Base-by-base conservation (phyloP, 2,888 invertebrate species). In the Exocentrus adspersus region DNA sequence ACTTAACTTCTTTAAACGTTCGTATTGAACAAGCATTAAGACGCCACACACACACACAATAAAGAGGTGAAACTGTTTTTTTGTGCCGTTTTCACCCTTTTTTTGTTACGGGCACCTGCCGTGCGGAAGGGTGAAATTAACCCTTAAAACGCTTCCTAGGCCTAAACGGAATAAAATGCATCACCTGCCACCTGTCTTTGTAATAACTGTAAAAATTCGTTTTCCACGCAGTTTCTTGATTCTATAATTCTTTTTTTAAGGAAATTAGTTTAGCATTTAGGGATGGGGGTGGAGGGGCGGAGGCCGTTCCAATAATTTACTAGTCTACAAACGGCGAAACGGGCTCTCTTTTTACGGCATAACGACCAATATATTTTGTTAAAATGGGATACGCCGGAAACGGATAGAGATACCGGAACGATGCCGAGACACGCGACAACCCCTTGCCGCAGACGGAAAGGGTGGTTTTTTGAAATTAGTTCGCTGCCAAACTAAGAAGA, bases 131-230 rank as follows among this genome's bases (percentile, higher is more conserved):
- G 76, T 74, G 68, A 60, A 76, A 77, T 76, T 78, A 77, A 77
- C 77, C 77, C 78, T 78, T 77, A 76, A 77, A 73, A 69, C 67
- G 70, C 72, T 72, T 68, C 76, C 75, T 75, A n/a, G n/a, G n/a
- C n/a, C n/a, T n/a, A n/a, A n/a, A n/a, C n/a, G n/a, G n/a, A n/a
- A n/a, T n/a, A n/a, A n/a, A n/a, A n/a, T n/a, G 69, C 67, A 62
- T 67, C 78, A 77, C 75, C 77, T 77, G 56, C 62, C 42, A 51
- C 41, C 48, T 30, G 59, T 64, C 56, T 48, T 24, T 51, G 48
- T 14, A 60, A 64, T 66, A 66, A 66, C 60, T 64, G 65, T 59
- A 69, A 56, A 46, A 67, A 60, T 69, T 69, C 66, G 63, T 64
- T 69, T 69, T 68, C 67, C 56, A n/a, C 14, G 54, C 54, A 54